phyloP scores from a whole-genome alignment of 92 coral and sea anemone species.

The Palythoa grandis region DNA sequence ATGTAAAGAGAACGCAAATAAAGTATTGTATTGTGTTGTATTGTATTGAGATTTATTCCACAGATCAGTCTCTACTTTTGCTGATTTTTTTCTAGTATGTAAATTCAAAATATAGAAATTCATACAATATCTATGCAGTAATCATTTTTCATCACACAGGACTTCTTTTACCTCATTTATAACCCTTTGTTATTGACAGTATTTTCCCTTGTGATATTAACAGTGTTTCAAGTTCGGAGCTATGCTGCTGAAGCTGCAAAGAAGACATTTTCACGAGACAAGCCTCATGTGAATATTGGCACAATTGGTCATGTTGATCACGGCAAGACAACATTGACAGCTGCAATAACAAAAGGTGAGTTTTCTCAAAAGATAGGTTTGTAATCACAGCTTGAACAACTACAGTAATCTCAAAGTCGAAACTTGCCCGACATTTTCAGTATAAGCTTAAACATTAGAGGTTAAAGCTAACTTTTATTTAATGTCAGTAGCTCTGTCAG shows the following conservation, averaged over 20 bases:
- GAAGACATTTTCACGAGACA: constrained; percentile 81
- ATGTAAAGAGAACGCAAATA: background rate
- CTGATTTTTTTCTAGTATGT: too few relatives aligned
- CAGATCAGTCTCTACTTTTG: too few relatives aligned
- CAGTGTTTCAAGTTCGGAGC: constrained; percentile 64
- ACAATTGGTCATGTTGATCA: constrained; percentile 99
- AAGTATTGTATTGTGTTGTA: too few relatives aligned
- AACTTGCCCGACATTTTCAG: too few relatives aligned
- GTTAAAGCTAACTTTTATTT: too few relatives aligned
- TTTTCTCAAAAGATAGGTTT: background rate
- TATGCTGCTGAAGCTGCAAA: constrained; percentile 94
- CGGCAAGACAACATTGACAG: constrained; percentile 97
- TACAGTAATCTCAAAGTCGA: too few relatives aligned
- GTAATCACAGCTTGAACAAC: too few relatives aligned
- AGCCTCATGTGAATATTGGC: constrained; percentile 99
- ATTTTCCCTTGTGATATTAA: background rate
- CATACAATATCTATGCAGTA: background rate
- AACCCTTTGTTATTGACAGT: background rate
- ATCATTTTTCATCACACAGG: background rate
- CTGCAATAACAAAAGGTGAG: constrained; percentile 97
- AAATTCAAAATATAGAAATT: too few relatives aligned
- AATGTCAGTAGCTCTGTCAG: too few relatives aligned
- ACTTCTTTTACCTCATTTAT: background rate
- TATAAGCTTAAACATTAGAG: too few relatives aligned
- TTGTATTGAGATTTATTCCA: too few relatives aligned